Evolutionary conservation across 2,888 invertebrate genomes (phyloP), one percentile per base, ranked within the genome.

Genomic region (Polyommatus icarus): DNA sequence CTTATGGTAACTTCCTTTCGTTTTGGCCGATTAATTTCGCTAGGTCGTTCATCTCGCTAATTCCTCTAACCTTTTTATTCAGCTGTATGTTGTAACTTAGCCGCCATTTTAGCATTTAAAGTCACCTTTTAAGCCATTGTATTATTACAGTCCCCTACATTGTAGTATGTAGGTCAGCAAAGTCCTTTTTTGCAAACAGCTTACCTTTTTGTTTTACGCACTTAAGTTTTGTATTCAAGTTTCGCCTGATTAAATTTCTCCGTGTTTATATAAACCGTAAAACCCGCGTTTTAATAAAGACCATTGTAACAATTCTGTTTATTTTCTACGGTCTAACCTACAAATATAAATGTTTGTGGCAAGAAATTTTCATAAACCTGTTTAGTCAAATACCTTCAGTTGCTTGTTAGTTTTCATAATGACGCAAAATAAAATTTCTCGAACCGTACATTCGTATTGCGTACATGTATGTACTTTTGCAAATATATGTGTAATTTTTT

Each of bases 181-280:
- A 50, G 75, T 75, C 75, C 75, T 75, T 75, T 40, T 50, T 15
- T 46, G 2, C 46, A 46, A 46, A 54, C 24, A 50, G 46, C 73
- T 46, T 75, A 75, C 75, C 50, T 75, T 75, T 75, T 75, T 75
- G 75, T 75, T 75, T 75, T 29, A 50, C 50, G 75, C 75, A 50
- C 29, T 54, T 50, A 12, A 75, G 46, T 75, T 75, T 7, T 75
- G 50, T 75, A 75, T 54, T 18, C 75, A 50, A 50, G 50, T 75
- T 75, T 29, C 15, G 50, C 54, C 50, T 75, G 75, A 75, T 75
- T 75, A 75, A 75, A 75, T 75, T 75, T 54, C 46, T 46, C 40
- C 40, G 46, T 20, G 73, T 73, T 73, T 46, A 20, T 73, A 46
- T 73, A 73, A 73, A 20, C 20, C 20, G 40, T 73, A 40, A 73